A percentile compares a stretch with the other conserved stretches of the same genome.
phyloP scores from a whole-genome alignment of 64 coral and sea anemone genomes.

The Stichodactyla mertensii region DNA sequence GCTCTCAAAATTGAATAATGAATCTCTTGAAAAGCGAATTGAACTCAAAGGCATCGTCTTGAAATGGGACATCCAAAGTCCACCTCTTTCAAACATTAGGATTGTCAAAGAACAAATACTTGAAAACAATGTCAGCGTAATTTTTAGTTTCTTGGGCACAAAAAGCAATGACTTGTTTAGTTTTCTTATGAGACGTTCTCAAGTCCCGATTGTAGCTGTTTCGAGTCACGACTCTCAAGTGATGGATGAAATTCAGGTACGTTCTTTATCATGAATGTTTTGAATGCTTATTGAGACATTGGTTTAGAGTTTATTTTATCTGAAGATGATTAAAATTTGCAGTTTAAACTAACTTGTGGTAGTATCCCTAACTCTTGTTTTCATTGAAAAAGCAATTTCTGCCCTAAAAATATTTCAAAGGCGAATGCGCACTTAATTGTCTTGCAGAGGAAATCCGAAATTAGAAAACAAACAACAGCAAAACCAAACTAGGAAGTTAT shows the following conservation, averaged over 20 bases:
- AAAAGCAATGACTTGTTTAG: background rate
- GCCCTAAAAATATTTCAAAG: too few relatives aligned
- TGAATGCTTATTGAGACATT: background rate
- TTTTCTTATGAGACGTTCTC: background rate
- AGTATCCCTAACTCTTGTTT: too few relatives aligned
- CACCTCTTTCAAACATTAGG: background rate
- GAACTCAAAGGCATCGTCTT: background rate
- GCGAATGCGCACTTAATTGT: too few relatives aligned
- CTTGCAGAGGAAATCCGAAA: too few relatives aligned
- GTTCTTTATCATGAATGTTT: background rate
- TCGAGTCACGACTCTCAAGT: background rate
- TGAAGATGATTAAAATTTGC: too few relatives aligned
- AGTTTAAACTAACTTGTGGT: too few relatives aligned
- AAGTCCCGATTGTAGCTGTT: background rate
- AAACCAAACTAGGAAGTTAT: too few relatives aligned
- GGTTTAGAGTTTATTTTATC: background rate
- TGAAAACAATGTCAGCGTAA: background rate
- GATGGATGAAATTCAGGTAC: background rate
- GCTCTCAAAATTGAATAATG: background rate
- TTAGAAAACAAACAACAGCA: too few relatives aligned
- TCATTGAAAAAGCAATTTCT: too few relatives aligned
- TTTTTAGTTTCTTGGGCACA: background rate
- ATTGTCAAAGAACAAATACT: background rate
- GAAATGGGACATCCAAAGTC: conserved; percentile 3
- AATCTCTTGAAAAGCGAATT: background rate